Evolutionary conservation across 2,888 invertebrate species (phyloP), one percentile per base, ranked within the genome.

Genomic region (Tachystola acroxantha): DNA sequence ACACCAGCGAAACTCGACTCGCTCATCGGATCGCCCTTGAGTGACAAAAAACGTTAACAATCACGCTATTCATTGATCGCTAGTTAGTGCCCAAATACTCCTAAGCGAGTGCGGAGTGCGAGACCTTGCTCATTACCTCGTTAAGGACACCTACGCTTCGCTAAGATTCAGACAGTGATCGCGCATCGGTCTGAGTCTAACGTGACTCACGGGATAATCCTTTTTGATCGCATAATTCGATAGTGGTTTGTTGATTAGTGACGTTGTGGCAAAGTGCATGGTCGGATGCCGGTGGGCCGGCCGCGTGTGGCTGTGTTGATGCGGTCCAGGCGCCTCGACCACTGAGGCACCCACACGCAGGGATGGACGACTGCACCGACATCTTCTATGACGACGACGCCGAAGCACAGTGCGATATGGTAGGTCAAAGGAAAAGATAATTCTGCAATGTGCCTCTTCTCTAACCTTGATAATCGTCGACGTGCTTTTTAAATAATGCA

Each of bases 311-410:
- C 41, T 43, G 60, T 50, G 78, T 89, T 65, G 81, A 89, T 76
- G 88, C 85, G 68, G 68, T 75, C 78, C 72, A 42, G 50, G 54
- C 57, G 57, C 62, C 63, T 68, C 68, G 70, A 68, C 58, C 66
- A 69, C 67, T 73, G 67, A 76, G 71, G 24, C 65, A 57, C 52
- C 57, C 49, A 54, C 60, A 67, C 58, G 64, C 72, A 81, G 79
- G 71, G 57, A 87, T 88, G 88, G 87, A 86, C 75, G 87, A 84
- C 77, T 80, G 84, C 67, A 76, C 74, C 61, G 72, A 73, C 52
- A 63, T 79, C 64, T 85, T 85, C 72, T 86, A 86, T 84, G 87
- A 88, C 85, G 87, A 86, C 79, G 86, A 85, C 70, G 78, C 73
- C 63, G 85, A 84, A 71, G 67, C 74, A 64, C 78, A 82, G 64